Percentiles rank a stretch among this genome's conserved stretches.
Conservation (phyloP, 2,113 vertebrate genomes). For the Cinclus cinclus region DNA sequence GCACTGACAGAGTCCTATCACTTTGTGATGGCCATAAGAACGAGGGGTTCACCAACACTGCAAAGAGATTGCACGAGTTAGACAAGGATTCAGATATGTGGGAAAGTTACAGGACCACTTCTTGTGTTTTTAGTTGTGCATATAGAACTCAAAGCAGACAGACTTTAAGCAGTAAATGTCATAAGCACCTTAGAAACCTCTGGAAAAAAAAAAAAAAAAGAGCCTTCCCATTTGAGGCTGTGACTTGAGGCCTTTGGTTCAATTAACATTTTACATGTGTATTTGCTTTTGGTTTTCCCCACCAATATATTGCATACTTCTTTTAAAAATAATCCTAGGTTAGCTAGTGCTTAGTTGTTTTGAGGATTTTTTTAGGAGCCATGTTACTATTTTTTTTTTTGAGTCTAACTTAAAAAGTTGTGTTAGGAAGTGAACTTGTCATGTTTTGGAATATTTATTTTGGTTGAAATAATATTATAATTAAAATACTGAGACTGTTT, state of each 20-base stretch:
- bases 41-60: background rate
- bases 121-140: background rate
- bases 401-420: background rate
- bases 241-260: background rate
- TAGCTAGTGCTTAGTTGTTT: background rate
- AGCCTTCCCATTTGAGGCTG: accelerated
- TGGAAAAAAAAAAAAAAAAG: background rate
- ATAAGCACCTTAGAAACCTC: background rate
- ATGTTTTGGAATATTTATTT: background rate
- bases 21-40: background rate
- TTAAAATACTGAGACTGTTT: background rate
- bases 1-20: background rate
- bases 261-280: background rate
- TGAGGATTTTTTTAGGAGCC: background rate
- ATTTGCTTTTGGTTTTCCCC: background rate
- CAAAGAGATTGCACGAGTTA: background rate
- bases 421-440: background rate
- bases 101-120: background rate
- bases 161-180: background rate
- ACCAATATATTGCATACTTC: background rate
- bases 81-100: background rate
- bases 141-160: background rate
- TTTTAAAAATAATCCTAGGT: background rate
- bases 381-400: background rate
- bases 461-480: background rate